Evolutionary conservation across 2,113 vertebrate species (phyloP).

Genomic region (Hydrochoerus hydrochaeris): DNA sequence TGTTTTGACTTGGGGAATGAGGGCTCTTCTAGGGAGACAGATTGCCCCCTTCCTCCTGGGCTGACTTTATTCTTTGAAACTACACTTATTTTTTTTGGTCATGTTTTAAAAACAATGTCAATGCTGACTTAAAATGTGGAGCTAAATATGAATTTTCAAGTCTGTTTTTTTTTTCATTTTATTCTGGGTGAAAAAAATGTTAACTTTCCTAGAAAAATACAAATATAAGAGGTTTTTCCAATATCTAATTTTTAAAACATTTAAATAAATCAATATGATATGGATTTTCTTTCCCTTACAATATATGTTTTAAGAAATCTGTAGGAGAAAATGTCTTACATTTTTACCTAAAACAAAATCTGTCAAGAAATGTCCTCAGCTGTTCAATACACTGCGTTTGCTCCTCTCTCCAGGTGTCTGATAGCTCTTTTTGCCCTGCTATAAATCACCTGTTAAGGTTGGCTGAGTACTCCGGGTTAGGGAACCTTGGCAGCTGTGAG

Average conservation of each 20-base stretch:
- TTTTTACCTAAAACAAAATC: constrained; percentile 74
- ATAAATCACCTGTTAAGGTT: constrained; percentile 62
- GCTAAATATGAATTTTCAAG: constrained; percentile 30
- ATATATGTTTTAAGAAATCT: constrained; percentile 75
- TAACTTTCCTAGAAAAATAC: constrained; percentile 70
- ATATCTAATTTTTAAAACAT: constrained; percentile 77
- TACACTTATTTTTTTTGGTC: constrained; percentile 56
- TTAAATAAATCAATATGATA: constrained; percentile 79
- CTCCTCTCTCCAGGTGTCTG: constrained; percentile 6
- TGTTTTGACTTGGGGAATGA: constrained; percentile 72
- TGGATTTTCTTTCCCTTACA: constrained; percentile 77
- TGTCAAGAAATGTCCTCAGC: constrained; percentile 60
- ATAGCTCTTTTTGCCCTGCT: not conserved
- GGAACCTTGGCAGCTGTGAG: not conserved
- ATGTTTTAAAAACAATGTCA: constrained; percentile 69
- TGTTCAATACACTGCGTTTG: constrained; percentile 48
- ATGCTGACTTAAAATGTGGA: constrained; percentile 67
- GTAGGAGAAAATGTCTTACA: constrained; percentile 65
- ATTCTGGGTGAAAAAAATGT: constrained; percentile 59
- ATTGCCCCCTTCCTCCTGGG: constrained; percentile 34
- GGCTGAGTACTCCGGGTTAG: constrained; percentile 31
- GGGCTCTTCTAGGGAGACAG: constrained; percentile 55
- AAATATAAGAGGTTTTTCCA: constrained; percentile 63
- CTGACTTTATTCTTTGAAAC: constrained; percentile 60
- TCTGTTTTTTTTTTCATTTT: not conserved